Evolutionary conservation across 2,113 vertebrate genomes (phyloP).

Genomic region (Phasianus colchicus): DNA sequence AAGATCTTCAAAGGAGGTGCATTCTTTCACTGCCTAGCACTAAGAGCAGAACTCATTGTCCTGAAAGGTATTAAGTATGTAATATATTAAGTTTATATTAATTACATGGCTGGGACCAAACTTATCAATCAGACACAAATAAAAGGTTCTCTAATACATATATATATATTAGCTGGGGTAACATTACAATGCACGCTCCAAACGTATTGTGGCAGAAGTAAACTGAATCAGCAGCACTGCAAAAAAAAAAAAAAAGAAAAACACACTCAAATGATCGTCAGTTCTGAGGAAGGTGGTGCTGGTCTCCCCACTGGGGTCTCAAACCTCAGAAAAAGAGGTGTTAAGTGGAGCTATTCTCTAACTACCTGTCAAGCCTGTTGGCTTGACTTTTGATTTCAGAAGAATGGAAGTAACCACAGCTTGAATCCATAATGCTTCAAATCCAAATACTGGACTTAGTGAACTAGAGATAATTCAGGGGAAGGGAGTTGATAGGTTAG

Average conservation of each 20-base stretch:
- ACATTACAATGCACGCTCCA: neutral
- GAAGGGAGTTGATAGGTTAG: neutral
- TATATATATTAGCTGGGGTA: fast-evolving
- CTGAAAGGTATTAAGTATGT: neutral
- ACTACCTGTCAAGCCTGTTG: neutral
- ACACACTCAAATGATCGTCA: neutral
- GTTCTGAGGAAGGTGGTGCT: neutral
- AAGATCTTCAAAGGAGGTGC: neutral
- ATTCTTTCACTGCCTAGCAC: neutral
- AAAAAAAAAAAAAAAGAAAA: neutral
- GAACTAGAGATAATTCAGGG: neutral
- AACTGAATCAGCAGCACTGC: neutral
- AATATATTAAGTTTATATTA: too few species aligned
- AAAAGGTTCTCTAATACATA: neutral
- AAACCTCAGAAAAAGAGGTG: neutral
- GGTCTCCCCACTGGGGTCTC: neutral
- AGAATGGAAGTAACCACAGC: neutral
- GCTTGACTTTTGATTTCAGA: neutral
- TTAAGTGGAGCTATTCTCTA: neutral
- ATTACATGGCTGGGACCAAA: neutral
- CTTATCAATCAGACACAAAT: neutral
- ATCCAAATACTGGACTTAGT: neutral
- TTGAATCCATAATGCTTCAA: neutral
- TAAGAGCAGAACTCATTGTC: neutral
- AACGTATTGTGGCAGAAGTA: neutral